These are phyloP conservation scores for Baronia brevicornis DNA, from an alignment of 2,888 invertebrate species.

Conservation along the genomic window DNA sequence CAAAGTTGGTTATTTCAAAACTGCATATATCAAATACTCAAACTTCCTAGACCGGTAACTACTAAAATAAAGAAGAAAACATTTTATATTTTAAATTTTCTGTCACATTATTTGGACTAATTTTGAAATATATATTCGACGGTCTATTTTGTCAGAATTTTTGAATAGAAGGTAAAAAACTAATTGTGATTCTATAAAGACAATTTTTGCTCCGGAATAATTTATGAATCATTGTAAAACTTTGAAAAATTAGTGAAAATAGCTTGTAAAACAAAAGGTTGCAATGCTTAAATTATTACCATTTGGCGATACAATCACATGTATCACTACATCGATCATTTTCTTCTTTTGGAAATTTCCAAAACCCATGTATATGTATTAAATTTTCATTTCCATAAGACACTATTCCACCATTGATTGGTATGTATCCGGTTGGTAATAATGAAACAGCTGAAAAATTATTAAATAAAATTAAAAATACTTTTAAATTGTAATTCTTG, in stretches of 20 bases:
- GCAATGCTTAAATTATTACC: constrained; percentile 31
- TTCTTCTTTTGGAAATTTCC: constrained; percentile 38
- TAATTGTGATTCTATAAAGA: too few species aligned
- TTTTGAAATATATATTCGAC: too few species aligned
- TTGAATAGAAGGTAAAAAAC: too few species aligned
- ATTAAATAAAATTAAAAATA: constrained; percentile 1
- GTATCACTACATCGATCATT: constrained; percentile 33
- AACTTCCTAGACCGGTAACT: too few species aligned
- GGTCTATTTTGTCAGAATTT: too few species aligned
- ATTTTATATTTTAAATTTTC: too few species aligned
- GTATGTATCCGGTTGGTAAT: constrained; percentile 49
- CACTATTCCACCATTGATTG: constrained; percentile 42
- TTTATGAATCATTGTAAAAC: too few species aligned
- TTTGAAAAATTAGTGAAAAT: too few species aligned
- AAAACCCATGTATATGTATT: constrained; percentile 36
- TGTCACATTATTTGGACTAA: too few species aligned
- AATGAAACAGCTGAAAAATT: constrained; percentile 33
- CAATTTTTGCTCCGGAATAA: too few species aligned
- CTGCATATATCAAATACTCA: background rate
- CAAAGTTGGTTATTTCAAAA: background rate
- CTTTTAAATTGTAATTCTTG: too few species aligned
- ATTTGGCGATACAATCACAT: constrained; percentile 49
- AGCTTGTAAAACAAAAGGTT: background rate
- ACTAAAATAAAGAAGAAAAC: too few species aligned
- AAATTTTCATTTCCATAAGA: constrained; percentile 25